Evolutionary conservation across 2,797 vertebrate genomes (phyloP).

Genomic region (Periophthalmus magnuspinnatus): DNA sequence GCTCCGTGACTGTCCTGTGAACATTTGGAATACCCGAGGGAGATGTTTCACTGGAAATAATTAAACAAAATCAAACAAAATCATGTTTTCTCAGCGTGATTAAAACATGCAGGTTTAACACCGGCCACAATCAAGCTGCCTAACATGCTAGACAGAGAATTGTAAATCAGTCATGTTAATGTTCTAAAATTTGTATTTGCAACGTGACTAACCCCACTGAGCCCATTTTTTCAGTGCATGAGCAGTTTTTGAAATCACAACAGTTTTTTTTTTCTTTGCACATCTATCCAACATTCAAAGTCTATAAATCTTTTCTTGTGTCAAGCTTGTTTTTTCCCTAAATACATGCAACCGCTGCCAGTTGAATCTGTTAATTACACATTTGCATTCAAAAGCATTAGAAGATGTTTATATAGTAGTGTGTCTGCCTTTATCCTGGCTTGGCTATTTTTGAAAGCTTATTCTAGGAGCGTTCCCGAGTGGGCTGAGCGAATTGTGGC

Average conservation of each 20-base stretch:
- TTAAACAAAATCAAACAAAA: too few relatives aligned
- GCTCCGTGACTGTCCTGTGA: too few relatives aligned
- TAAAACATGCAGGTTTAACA: too few relatives aligned
- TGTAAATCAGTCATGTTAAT: too few relatives aligned
- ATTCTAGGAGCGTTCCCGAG: constrained; percentile 48
- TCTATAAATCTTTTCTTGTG: background rate
- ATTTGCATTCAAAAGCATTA: background rate
- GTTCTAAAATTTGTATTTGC: too few relatives aligned
- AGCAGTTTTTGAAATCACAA: background rate
- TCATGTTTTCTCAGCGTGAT: too few relatives aligned
- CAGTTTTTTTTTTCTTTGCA: too few relatives aligned
- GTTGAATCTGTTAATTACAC: constrained; percentile 1
- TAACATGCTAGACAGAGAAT: too few relatives aligned
- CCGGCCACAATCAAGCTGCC: too few relatives aligned
- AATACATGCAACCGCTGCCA: background rate
- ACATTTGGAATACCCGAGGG: too few relatives aligned
- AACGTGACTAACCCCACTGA: too few relatives aligned
- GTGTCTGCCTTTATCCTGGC: constrained; percentile 20
- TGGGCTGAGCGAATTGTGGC: constrained; percentile 50
- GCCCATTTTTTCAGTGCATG: background rate
- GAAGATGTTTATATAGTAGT: background rate
- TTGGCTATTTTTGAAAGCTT: constrained; percentile 41
- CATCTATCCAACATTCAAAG: background rate
- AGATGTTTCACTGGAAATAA: too few relatives aligned
- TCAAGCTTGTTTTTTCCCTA: background rate